Evolutionary conservation across 2,888 invertebrate genomes (phyloP).

Genomic region (Ferdinandea cuprea): DNA sequence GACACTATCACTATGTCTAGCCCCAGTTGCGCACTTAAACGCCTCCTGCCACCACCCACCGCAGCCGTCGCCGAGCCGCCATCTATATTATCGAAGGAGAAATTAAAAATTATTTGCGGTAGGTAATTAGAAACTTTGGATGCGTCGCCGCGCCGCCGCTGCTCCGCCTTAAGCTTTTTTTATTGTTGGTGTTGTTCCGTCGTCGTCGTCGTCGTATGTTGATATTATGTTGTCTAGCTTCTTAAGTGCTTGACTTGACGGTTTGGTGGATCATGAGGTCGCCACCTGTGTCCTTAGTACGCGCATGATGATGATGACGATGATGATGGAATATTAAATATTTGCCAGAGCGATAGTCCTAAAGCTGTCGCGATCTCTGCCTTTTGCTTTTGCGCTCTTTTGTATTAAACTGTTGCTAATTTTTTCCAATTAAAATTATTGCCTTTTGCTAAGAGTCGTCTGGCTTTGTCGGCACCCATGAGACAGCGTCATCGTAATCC

Average conservation of each 20-base stretch:
- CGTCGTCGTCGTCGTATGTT: background rate
- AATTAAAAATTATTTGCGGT: conserved; percentile 68
- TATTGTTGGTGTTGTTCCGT: background rate
- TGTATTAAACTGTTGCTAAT: conserved; percentile 62
- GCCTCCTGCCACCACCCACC: conserved; percentile 61
- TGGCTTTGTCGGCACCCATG: conserved; percentile 54
- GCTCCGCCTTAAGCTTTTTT: conserved; percentile 16
- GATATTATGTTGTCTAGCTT: conserved; percentile 51
- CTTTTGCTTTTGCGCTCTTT: conserved; percentile 16
- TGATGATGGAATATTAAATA: conserved; percentile 51
- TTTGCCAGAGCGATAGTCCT: conserved; percentile 35
- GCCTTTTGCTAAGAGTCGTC: conserved; percentile 17
- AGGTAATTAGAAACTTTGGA: conserved; percentile 70
- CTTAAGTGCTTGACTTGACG: conserved; percentile 26
- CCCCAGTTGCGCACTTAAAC: conserved; percentile 42
- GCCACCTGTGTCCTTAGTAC: conserved; percentile 4
- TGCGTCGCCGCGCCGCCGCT: conserved; percentile 23
- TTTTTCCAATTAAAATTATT: conserved; percentile 62
- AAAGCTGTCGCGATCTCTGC: conserved; percentile 4
- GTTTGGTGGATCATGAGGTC: background rate
- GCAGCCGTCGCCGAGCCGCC: background rate
- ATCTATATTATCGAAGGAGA: conserved; percentile 12
- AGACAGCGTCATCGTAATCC: conserved; percentile 11
- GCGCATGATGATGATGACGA: background rate
- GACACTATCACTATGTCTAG: conserved; percentile 12